These are phyloP conservation scores for Hydrozoanthus tunicans DNA, from an alignment of 64 coral and sea anemone genomes.

Conservation along the genomic window DNA sequence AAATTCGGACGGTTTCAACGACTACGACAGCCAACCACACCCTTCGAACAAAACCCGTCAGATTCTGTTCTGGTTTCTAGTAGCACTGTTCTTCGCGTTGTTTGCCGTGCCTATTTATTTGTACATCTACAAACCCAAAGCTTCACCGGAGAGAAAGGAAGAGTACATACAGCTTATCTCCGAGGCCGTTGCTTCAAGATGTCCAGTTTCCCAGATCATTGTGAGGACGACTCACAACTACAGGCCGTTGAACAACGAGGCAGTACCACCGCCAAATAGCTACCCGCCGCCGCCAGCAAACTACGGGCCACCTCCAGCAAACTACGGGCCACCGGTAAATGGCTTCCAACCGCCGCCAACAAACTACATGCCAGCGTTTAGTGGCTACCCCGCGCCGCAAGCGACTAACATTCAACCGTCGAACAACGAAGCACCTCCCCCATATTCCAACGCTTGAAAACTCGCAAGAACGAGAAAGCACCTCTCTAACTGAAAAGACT, in stretches of 20 bases:
- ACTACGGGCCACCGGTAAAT: too few relatives aligned
- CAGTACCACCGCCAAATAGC: not conserved
- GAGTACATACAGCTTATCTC: constrained; percentile 29
- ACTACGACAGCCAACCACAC: too few relatives aligned
- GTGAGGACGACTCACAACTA: constrained; percentile 15
- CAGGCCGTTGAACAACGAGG: constrained; percentile 20
- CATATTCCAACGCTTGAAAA: too few relatives aligned
- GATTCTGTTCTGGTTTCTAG: not conserved
- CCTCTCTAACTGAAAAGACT: too few relatives aligned
- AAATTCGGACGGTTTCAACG: not conserved
- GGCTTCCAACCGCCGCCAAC: too few relatives aligned
- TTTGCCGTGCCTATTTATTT: not conserved
- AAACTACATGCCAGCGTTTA: too few relatives aligned
- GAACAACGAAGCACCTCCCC: too few relatives aligned
- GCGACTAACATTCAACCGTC: too few relatives aligned
- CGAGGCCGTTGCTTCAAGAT: not conserved
- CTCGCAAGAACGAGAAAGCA: too few relatives aligned
- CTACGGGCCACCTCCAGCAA: too few relatives aligned
- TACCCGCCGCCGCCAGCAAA: too few relatives aligned
- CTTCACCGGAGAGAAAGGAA: constrained; percentile 26
- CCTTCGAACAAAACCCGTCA: not conserved
- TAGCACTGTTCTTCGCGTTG: not conserved
- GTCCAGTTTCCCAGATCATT: constrained; percentile 14
- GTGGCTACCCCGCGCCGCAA: too few relatives aligned
- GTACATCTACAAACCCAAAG: constrained; percentile 30